Evolutionary conservation across 2,113 vertebrate genomes (phyloP), one percentile per base, ranked within the genome.

Genomic region (Oryzias woworae): DNA sequence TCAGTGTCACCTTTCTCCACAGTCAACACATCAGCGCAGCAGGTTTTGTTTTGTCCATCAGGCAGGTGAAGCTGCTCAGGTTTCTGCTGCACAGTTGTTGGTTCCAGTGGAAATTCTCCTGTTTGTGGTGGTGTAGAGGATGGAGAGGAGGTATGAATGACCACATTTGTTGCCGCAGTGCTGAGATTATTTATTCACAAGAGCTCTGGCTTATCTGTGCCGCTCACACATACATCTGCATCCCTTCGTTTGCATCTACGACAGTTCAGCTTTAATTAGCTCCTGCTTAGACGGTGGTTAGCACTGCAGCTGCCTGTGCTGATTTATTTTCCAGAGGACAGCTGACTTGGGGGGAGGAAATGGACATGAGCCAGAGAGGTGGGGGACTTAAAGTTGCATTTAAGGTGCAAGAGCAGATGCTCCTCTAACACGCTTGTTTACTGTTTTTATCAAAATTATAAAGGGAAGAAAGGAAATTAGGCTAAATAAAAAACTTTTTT

Each of bases 301-400:
- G 23, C 5, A 49, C 20, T 58, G 26, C 54, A 24, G 49, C 62
- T 51, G 61, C 31, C 60, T 48, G 59, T 4, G 3, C 31, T 52
- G 49, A 23, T 52, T 58, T 18, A 22, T 52, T 31, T 52, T 50
- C 49, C 24, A 45, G 61, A 1, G 53, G 63, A 46, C 72, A 77
- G 75, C 66, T 58, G 73, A 54, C 55, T 74, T 7, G 36, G 69
- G 69, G 82, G 64, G 31, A 72, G 71, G 60, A 66, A 50, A 42
- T 50, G 58, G 62, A 62, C 36, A 50, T 22, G 18, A 62, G 74
- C 71, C 73, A 73, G 50, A 48, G 0, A 68, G 26, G 43, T 62
- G 59, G 54, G 53, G 23, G 31, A 66, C 36, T 60, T 18, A 0
- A 51, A 46, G 48, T 65, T 26, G 14, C 4, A 54, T 65, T 64